These are phyloP conservation scores for Heliconius erato DNA, from an alignment of 2,888 invertebrate genomes.

Conservation along the genomic window DNA sequence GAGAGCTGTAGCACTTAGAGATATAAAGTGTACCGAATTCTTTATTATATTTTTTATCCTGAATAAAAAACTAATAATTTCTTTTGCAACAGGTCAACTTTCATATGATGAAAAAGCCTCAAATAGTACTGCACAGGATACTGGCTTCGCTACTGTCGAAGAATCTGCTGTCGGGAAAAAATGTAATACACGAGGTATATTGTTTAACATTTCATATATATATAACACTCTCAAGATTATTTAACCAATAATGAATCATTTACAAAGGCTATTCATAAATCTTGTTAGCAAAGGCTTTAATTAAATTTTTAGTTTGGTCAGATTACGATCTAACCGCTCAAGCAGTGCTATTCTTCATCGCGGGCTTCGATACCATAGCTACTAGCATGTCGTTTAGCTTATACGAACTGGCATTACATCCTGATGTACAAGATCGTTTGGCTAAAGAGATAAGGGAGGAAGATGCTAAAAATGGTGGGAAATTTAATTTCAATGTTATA, in stretches of 20 bases:
- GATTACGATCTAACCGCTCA: slow-evolving; percentile 79
- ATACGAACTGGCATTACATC: slow-evolving; percentile 86
- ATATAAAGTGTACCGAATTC: too few relatives aligned
- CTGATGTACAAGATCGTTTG: slow-evolving; percentile 85
- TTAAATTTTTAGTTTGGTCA: slow-evolving; percentile 63
- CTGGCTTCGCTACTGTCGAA: slow-evolving; percentile 76
- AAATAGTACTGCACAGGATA: slow-evolving; percentile 53
- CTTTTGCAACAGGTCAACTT: slow-evolving; percentile 58
- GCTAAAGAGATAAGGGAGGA: slow-evolving; percentile 83
- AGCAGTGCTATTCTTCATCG: slow-evolving; percentile 84
- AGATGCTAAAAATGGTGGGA: slow-evolving; percentile 70
- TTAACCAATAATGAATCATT: neutral
- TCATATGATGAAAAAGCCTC: slow-evolving; percentile 58
- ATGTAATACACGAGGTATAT: slow-evolving; percentile 61
- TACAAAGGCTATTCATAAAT: neutral
- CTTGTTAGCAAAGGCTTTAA: too few relatives aligned
- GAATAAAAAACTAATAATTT: neutral
- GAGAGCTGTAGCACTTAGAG: too few relatives aligned
- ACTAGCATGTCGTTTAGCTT: slow-evolving; percentile 80
- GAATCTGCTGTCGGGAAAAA: slow-evolving; percentile 71
- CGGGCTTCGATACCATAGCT: slow-evolving; percentile 84
- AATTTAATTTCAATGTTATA: slow-evolving; percentile 81
- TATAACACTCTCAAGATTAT: neutral
- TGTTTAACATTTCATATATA: neutral
- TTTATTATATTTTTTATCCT: too few relatives aligned